Evolutionary conservation across 2,113 vertebrate species (phyloP), one percentile per base, ranked within the genome.

Genomic region (Myotis brandtii): DNA sequence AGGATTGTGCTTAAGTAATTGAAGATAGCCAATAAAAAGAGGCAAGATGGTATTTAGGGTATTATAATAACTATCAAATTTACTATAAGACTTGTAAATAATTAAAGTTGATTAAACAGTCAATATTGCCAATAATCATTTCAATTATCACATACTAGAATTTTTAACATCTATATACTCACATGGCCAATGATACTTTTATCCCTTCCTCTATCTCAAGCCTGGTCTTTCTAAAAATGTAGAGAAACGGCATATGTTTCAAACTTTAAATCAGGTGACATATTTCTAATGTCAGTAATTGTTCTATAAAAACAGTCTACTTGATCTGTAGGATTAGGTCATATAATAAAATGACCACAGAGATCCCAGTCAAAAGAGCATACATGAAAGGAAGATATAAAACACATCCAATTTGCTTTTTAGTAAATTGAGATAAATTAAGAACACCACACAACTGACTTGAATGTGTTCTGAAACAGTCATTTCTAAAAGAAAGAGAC

Each of bases 381-480:
- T 12, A 48, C 6, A 34, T 32, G 3, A 46, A 91, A 91, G 43
- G 30, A 69, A 95, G 30, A 16, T 59, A 43, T 6, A 82, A 82
- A 79, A 70, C 13, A 70, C 4, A 95, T 9, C 6, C 43, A 73
- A 34, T 69, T 92, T 62, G 17, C 40, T 92, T 85, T 93, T 76
- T 66, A 93, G n/a, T 80, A 87, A 52, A 81, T 18, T 50, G 37
- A 50, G 25, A 67, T 34, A 95, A 89, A 93, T 88, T 76, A 85
- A 67, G 10, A 93, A 64, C 48, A 86, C 43, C 64, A 70, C 9
- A 90, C 37, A 84, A 67, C 8, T 34, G 20, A 70, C n/a, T 54
- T 91, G 37, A 90, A 86, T 88, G 12, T 97, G 20, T 81, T 93
- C 66, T 85, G 69, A 54, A 32, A 64, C 1, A 85, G 64, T 34